Percentiles rank a stretch among this genome's conserved stretches.
Conservation (phyloP, 2,888 invertebrate genomes). For the Phyto melanocephala region DNA sequence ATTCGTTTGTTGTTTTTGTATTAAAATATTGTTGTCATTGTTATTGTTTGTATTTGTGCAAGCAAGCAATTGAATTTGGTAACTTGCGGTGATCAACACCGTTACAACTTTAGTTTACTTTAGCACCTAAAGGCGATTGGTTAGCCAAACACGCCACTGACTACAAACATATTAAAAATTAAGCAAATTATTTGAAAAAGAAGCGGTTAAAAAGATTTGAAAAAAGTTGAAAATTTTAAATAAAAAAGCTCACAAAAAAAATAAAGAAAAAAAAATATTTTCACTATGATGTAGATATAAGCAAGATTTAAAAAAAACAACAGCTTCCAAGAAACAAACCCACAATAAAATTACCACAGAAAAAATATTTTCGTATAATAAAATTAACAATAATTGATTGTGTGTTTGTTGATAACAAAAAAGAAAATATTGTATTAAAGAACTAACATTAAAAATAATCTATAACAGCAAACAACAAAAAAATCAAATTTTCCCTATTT, state of each 20-base stretch:
- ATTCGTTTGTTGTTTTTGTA: not conserved
- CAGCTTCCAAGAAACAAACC: conserved; percentile 49
- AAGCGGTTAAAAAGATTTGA: conserved; percentile 47
- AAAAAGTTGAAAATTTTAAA: conserved; percentile 8
- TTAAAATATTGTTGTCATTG: not conserved
- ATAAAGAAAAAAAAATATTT: conserved; percentile 37
- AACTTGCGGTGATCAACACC: conserved; percentile 61
- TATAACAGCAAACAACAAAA: conserved; percentile 16
- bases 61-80: conserved; percentile 28
- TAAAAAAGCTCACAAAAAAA: not conserved
- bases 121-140: conserved; percentile 63
- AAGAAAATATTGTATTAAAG: not conserved
- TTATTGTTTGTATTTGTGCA: conserved; percentile 16
- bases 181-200: not conserved
- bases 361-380: not conserved
- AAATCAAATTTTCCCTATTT: conserved; percentile 26
- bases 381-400: conserved; percentile 64
- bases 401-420: conserved; percentile 53
- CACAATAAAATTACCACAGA: conserved; percentile 59
- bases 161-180: not conserved
- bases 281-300: conserved; percentile 11
- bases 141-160: conserved; percentile 41
- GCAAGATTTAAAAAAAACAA: conserved; percentile 18
- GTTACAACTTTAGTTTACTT: conserved; percentile 64
- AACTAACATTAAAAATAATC: conserved; percentile 15